A percentile compares a stretch with the other conserved stretches of the same genome.
Conservation (phyloP, 2,888 invertebrate genomes). For the Charanyca ferruginea region DNA sequence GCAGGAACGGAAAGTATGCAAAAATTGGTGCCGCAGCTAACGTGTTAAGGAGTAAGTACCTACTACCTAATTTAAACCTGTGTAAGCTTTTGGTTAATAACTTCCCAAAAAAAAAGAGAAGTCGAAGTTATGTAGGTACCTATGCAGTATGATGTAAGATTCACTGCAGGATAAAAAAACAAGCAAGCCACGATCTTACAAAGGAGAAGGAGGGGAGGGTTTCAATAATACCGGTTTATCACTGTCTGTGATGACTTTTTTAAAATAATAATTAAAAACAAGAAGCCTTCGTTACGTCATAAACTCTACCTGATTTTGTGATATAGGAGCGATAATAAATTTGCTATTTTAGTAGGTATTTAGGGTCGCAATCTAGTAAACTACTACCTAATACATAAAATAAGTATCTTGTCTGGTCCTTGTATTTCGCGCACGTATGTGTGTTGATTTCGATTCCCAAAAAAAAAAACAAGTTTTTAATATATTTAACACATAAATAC, state of each 20-base stretch:
- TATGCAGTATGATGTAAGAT: conserved; percentile 8
- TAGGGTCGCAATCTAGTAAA: not conserved
- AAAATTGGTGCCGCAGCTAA: too few species aligned
- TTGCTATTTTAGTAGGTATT: not conserved
- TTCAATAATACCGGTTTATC: conserved; percentile 28
- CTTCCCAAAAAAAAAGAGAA: conserved; percentile 8
- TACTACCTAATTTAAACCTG: too few species aligned
- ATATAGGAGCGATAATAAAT: not conserved
- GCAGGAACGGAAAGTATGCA: too few species aligned
- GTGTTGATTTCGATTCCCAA: not conserved
- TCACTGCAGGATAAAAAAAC: conserved; percentile 17
- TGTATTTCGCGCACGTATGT: not conserved
- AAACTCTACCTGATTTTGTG: not conserved
- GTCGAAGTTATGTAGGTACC: not conserved
- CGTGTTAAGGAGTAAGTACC: too few species aligned
- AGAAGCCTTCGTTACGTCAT: conserved; percentile 15
- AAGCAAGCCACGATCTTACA: not conserved
- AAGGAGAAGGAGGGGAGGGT: not conserved
- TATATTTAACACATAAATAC: too few species aligned
- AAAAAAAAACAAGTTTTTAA: too few species aligned
- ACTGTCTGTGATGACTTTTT: too few species aligned
- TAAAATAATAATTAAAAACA: conserved; percentile 13
- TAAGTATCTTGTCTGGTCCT: not conserved
- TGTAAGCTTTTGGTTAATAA: not conserved
- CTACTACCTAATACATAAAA: not conserved